A percentile compares a stretch with the other conserved stretches of the same genome.
Conservation (phyloP, 2,888 invertebrate species). For the Drosophila monieri region DNA sequence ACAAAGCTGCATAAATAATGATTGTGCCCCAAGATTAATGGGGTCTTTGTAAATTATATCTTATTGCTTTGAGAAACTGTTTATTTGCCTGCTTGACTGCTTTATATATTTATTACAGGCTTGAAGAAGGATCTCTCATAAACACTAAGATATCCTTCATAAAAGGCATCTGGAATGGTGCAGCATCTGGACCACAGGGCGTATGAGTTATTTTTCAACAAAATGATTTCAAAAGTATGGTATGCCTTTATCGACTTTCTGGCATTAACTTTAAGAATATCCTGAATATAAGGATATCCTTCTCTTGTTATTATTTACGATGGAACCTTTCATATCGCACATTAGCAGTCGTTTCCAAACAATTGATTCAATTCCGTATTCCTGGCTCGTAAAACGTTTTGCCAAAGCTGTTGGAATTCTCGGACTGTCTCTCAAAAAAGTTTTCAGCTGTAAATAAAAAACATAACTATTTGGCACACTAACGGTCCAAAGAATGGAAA, state of each 20-base stretch:
- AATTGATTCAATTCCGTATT: constrained; percentile 35
- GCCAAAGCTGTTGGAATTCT: constrained; percentile 11
- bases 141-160: too few species aligned
- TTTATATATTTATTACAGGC: background rate
- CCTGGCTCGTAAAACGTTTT: constrained; percentile 38
- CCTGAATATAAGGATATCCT: background rate
- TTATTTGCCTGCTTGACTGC: background rate
- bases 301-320: constrained; percentile 1
- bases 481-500: constrained; percentile 37
- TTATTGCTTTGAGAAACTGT: background rate
- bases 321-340: constrained; percentile 12
- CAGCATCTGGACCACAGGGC: background rate
- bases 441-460: constrained; percentile 48
- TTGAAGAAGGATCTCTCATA: background rate
- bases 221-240: background rate
- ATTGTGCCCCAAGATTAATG: background rate
- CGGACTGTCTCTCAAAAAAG: constrained; percentile 32
- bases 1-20: background rate
- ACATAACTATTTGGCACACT: constrained; percentile 50
- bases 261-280: background rate
- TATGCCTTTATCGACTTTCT: background rate
- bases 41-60: background rate
- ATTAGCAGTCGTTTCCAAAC: constrained; percentile 9
- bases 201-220: background rate
- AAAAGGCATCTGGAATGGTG: too few species aligned